Evolutionary conservation across 2,797 vertebrate genomes (phyloP).

Genomic region (Hippocampus kuda): DNA sequence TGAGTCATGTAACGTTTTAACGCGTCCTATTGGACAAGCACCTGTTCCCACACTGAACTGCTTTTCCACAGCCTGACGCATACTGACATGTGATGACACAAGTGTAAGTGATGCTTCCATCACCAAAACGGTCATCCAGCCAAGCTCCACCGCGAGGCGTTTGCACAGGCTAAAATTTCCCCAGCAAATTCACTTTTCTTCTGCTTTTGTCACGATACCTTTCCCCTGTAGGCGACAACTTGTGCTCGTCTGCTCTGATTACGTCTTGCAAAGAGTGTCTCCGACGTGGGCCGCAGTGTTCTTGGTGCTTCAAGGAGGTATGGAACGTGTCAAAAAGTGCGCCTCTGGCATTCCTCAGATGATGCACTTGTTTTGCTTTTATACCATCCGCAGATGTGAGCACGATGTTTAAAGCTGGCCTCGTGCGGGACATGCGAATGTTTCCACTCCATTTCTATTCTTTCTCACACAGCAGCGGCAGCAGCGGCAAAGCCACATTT

Average conservation of each 20-base stretch:
- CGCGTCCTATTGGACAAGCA: slow-evolving; percentile 16
- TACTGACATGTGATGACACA: slow-evolving; percentile 21
- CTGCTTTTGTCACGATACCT: slow-evolving; percentile 10
- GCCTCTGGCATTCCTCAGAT: slow-evolving; percentile 39
- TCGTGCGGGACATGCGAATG: slow-evolving; percentile 23
- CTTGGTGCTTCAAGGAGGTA: slow-evolving; percentile 96
- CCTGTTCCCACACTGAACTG: slow-evolving; percentile 42
- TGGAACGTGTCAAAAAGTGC: slow-evolving; percentile 1
- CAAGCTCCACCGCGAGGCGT: slow-evolving; percentile 18
- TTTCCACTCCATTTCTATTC: slow-evolving; percentile 25
- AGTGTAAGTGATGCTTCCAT: slow-evolving; percentile 28
- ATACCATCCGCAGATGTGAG: slow-evolving; percentile 43
- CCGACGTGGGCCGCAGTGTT: slow-evolving; percentile 81
- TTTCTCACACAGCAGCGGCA: slow-evolving; percentile 17
- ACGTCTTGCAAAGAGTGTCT: slow-evolving; percentile 81
- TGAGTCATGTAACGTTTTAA: neutral
- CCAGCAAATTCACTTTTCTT: slow-evolving; percentile 37
- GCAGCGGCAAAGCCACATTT: slow-evolving; percentile 25
- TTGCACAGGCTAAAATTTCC: slow-evolving; percentile 44
- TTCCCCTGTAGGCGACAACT: slow-evolving; percentile 70
- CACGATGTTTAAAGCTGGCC: slow-evolving; percentile 42
- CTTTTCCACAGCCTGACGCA: slow-evolving; percentile 6
- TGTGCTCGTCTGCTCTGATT: slow-evolving; percentile 71
- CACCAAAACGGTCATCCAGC: slow-evolving; percentile 26
- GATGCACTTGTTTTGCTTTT: slow-evolving; percentile 37